Evolutionary conservation across 2,797 vertebrate genomes (phyloP).

Genomic region (Gymnothorax javanicus): DNA sequence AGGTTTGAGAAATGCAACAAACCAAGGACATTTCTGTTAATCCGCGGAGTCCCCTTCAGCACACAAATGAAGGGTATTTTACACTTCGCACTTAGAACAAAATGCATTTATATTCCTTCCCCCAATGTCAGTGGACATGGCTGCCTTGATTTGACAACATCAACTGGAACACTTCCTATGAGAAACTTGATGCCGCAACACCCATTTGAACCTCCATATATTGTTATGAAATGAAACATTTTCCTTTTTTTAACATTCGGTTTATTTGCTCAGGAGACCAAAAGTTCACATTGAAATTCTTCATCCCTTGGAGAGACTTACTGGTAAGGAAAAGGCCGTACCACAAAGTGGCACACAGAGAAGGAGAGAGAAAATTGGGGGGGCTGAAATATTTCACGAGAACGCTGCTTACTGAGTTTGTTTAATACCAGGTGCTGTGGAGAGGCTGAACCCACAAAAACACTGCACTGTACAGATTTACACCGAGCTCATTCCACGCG

Average conservation of each 20-base stretch:
- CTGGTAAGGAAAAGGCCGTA: background rate
- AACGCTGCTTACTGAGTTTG: constrained; percentile 40
- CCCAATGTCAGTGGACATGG: background rate
- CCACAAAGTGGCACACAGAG: background rate
- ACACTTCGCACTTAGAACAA: constrained; percentile 13
- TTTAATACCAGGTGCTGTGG: constrained; percentile 64
- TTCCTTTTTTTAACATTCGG: background rate
- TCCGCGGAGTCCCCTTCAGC: background rate
- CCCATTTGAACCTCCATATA: background rate
- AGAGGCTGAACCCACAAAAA: constrained; percentile 63
- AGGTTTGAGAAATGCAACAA: background rate
- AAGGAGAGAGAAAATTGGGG: background rate
- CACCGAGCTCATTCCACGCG: constrained; percentile 39
- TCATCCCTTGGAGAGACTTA: background rate
- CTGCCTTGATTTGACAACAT: background rate
- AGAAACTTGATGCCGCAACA: background rate
- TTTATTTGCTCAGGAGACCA: constrained; percentile 10
- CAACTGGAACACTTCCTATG: background rate
- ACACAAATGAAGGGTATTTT: background rate
- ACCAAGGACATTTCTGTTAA: background rate
- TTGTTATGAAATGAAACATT: background rate
- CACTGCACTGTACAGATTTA: constrained; percentile 72
- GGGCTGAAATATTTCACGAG: constrained; percentile 10
- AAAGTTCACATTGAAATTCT: constrained; percentile 13
- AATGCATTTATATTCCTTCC: background rate